Percentiles rank a stretch among this genome's conserved stretches.
Conservation (phyloP, 2,888 invertebrate species). For the Periphyllus acericola region DNA sequence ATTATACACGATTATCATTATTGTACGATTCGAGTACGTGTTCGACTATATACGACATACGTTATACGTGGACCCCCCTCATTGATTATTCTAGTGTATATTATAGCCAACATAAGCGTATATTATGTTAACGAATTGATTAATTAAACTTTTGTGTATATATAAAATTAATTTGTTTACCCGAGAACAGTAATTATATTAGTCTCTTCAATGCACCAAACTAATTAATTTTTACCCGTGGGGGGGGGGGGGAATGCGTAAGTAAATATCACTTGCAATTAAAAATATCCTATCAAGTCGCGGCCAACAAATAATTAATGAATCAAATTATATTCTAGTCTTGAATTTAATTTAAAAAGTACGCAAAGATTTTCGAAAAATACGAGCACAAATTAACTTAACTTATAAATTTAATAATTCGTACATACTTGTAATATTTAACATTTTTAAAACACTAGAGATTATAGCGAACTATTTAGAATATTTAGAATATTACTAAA, state of each 20-base stretch:
- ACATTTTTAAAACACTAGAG: neutral
- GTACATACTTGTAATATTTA: neutral
- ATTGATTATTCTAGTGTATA: neutral
- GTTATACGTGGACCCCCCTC: neutral
- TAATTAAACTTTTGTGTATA: neutral
- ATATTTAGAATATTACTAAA: too few species aligned
- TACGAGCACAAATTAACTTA: neutral
- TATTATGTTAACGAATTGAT: conserved; percentile 5
- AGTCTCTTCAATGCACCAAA: neutral
- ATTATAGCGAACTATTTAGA: too few species aligned
- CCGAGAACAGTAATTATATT: neutral
- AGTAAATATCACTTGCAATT: neutral
- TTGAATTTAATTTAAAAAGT: neutral
- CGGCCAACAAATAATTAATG: neutral
- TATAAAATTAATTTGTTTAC: neutral
- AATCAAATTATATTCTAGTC: neutral
- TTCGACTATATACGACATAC: too few species aligned
- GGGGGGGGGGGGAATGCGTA: neutral
- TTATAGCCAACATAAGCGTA: neutral
- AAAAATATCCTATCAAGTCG: neutral
- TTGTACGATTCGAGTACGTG: neutral
- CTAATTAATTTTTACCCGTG: neutral
- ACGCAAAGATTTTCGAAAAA: neutral
- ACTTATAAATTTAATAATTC: neutral
- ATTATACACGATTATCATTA: neutral